Base-by-base conservation (phyloP, 1,140 invertebrate species). In the Colletes latitarsis region DNA sequence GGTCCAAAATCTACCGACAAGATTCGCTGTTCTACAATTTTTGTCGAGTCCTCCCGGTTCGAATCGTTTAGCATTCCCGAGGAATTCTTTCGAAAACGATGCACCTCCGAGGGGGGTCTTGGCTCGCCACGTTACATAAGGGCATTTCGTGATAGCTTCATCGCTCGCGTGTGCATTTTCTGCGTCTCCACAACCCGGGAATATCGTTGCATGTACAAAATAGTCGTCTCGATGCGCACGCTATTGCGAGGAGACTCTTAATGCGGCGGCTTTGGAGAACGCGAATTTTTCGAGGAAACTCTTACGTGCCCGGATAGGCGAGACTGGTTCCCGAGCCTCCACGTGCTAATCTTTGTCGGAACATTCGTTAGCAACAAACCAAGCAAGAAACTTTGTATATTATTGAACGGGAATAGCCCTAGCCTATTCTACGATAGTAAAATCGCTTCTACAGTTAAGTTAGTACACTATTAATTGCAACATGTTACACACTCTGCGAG, bases 81-180 rank as follows among this genome's bases (percentile, higher is more conserved):
- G 17, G 49, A 79, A 79, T 73, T 73, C 77, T 70, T 79, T 55
- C 39, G 70, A 66, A 58, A 79, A 79, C 60, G 70, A 79, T 66
- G 41, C 58, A 39, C 19, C 14, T 14, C 4, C 8, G 10, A 17
- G 6, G 6, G 6, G 4, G n/a, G 17, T 19, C 55, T 17, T 67
- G 9, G 39, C 14, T 10, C 55, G 69, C 43, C 15, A n/a, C 43
- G 12, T 79, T 79, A 72, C 52, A 5, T 79, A 79, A 79, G 60
- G 71, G 73, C 52, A 62, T 73, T 73, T 79, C 77, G 77, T 73
- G 77, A 79, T 73, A 63, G 70, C 60, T 63, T 57, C 39, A 64
- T 79, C 60, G 69, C 58, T 78, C 57, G 68, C 76, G 76, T 78
- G 76, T 63, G 41, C 68, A 17, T 78, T 52, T 58, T 63, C 46